Evolutionary conservation across 2,113 vertebrate genomes (phyloP).

Genomic region (Anthoscopus minutus): DNA sequence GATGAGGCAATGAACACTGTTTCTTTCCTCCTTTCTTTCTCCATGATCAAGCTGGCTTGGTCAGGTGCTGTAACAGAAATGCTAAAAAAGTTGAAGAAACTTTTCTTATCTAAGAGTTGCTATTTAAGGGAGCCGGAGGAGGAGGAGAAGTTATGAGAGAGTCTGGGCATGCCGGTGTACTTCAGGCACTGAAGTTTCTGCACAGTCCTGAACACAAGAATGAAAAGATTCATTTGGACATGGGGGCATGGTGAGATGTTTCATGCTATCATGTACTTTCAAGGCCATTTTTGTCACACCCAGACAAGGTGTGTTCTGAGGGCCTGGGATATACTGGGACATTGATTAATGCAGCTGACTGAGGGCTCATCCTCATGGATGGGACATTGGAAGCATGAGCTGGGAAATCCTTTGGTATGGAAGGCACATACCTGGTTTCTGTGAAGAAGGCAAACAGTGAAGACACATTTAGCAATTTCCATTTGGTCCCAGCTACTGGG

Average conservation of each 20-base stretch:
- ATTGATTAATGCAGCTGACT: not conserved
- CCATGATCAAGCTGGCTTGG: not conserved
- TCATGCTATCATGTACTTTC: not conserved
- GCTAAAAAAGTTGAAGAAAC: slow-evolving; percentile 16
- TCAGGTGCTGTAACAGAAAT: not conserved
- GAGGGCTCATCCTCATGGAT: not conserved
- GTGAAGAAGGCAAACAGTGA: not conserved
- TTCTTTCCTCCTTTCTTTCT: not conserved
- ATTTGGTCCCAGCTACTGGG: not conserved
- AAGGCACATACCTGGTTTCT: not conserved
- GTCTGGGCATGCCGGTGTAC: not conserved
- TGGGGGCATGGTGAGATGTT: not conserved
- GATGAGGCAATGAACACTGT: slow-evolving; percentile 2
- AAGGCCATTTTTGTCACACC: not conserved
- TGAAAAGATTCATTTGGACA: not conserved
- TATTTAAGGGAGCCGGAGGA: not conserved
- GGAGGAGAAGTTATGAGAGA: not conserved
- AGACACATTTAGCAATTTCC: not conserved
- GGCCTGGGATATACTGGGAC: not conserved
- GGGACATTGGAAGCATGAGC: not conserved
- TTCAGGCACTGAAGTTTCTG: not conserved
- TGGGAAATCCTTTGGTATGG: not conserved
- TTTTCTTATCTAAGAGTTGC: not conserved
- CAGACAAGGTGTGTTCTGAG: not conserved
- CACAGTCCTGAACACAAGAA: not conserved